Evolutionary conservation across 2,113 vertebrate genomes (phyloP).

Genomic region (Chaetodon auriga): DNA sequence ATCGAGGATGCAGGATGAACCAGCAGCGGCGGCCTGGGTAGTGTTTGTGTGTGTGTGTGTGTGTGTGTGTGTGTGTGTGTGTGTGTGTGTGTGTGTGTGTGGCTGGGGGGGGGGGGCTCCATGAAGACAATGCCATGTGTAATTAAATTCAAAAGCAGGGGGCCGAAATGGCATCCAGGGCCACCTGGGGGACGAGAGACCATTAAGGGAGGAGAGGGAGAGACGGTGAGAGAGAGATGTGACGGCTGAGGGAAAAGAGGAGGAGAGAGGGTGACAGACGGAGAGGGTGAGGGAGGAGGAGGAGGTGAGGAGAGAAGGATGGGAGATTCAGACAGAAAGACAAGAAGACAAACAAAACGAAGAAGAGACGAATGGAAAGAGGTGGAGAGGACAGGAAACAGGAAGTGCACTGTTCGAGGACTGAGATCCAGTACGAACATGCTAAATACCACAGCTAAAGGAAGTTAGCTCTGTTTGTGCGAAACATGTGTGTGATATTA

Average conservation of each 20-base stretch:
- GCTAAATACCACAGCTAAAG: no score
- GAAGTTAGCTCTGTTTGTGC: no score
- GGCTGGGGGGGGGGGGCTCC: not conserved
- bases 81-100: not conserved
- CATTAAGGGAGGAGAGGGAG: constrained; percentile 43
- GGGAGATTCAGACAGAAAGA: not conserved
- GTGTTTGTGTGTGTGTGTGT: constrained; percentile 16
- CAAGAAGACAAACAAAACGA: not conserved
- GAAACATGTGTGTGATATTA: no score
- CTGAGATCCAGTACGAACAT: no score
- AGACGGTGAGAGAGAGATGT: not conserved
- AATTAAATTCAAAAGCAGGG: constrained; percentile 75
- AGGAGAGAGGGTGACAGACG: constrained; percentile 29
- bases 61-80: not conserved
- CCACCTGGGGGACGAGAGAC: constrained; percentile 71
- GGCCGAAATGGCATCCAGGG: constrained; percentile 59
- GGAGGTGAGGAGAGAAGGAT: not conserved
- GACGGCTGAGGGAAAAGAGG: constrained; percentile 4
- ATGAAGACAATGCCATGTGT: constrained; percentile 67
- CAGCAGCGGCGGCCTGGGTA: constrained; percentile 14
- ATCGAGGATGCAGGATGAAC: constrained; percentile 73
- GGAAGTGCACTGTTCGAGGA: no score
- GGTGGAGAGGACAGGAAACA: not conserved
- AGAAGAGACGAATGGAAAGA: not conserved
- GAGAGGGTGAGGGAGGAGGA: not conserved